Base-by-base conservation (phyloP, 2,888 invertebrate genomes). In the Lucinisca nassula region DNA sequence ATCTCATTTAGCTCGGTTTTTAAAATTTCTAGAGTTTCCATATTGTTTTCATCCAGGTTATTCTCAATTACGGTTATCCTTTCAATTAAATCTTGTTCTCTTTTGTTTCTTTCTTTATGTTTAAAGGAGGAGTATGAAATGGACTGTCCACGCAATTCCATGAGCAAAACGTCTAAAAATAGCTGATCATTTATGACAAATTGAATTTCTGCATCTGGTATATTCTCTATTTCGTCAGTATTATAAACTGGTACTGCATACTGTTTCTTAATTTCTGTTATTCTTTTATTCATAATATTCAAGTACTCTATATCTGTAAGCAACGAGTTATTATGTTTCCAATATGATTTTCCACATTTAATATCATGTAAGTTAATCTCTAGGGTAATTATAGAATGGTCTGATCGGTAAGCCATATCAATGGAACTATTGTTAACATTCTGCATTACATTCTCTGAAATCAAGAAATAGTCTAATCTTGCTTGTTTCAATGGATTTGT, bases 141-240 rank as follows among this genome's bases (percentile, higher is more conserved):
- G 0, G 82, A 61, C 14, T 61, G 35, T 24, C 76, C 61, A 12
- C 75, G 30, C 8, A 82, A 37, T 61, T 75, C 75, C 82, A 82
- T 75, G 10, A 82, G 6, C 8, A 80, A n/a, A 24, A 67, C 67
- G 14, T 80, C 80, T 17, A 80, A 30, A 24, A 78, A 78, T 24
- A 78, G 35, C 58, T 67, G 70, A 30, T 79, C 72, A 80, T 72
- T 72, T 8, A 79, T 79, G 14, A n/a, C 35, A 27, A 79, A 79
- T 49, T 79, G 79, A 10, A 80, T 51, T 49, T 80, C 51, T 21
- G 27, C 12, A 21, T 80, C 37, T 27, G 72, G 72, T 14, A 80
- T 49, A 14, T 49, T n/a, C 14, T 32, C 35, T 21, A 51, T 24
- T 27, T 72, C 40, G 10, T 80, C 45, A 14, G 0, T 49, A 38